A percentile compares a stretch with the other conserved stretches of the same genome.
Evolutionary conservation across 2,113 vertebrate genomes (phyloP).

Genomic region (Laticauda laticaudata): DNA sequence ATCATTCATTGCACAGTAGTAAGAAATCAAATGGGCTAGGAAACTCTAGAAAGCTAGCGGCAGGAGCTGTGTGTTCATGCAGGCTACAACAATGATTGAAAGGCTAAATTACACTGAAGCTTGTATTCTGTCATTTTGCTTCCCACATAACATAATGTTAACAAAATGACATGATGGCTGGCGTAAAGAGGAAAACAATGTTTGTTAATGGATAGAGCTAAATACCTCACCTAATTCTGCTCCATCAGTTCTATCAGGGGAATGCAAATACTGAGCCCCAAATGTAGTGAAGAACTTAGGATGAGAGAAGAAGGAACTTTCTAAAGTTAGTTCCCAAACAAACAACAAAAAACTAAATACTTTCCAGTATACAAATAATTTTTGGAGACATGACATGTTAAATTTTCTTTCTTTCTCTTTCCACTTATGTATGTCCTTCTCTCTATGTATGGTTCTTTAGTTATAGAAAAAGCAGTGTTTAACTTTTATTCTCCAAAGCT

Average conservation of each 20-base stretch:
- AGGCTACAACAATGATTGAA: neutral
- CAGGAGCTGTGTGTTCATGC: neutral
- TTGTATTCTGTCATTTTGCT: neutral
- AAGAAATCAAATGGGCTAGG: neutral
- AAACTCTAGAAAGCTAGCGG: neutral
- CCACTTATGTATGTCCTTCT: neutral
- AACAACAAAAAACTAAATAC: neutral
- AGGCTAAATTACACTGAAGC: neutral
- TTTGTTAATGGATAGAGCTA: neutral
- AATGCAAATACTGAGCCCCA: neutral
- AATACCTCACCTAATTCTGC: neutral
- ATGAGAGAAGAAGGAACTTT: neutral
- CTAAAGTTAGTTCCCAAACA: neutral
- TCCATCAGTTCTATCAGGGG: neutral
- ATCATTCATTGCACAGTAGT: neutral
- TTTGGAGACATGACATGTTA: neutral
- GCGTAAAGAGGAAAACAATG: neutral
- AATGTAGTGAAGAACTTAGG: neutral
- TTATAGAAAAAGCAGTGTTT: neutral
- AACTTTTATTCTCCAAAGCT: neutral
- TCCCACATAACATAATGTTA: neutral
- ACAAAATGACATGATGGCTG: neutral
- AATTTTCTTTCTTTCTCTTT: neutral
- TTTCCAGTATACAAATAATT: neutral
- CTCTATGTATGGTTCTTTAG: neutral